Evolutionary conservation across 2,113 vertebrate species (phyloP).

Genomic region (Tachysurus fulvidraco): DNA sequence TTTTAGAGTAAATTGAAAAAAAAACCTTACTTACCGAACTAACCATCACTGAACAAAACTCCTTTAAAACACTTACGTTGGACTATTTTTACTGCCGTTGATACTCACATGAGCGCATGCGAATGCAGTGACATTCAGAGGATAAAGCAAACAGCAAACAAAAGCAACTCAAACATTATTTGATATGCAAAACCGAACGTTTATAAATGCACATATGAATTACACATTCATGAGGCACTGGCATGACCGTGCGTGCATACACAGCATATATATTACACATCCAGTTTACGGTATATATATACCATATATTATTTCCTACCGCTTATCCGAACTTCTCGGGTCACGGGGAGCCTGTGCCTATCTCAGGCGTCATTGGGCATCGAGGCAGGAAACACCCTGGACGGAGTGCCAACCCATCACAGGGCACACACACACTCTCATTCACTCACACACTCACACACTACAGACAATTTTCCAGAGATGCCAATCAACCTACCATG

Average conservation of each 20-base stretch:
- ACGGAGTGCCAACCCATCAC: no score
- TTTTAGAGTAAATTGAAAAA: background rate
- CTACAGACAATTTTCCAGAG: no score
- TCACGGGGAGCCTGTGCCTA: no score
- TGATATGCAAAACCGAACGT: conserved; percentile 20
- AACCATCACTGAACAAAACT: background rate
- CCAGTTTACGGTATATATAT: conserved; percentile 47
- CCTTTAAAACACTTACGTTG: background rate
- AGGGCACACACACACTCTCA: no score
- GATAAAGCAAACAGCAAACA: conserved; percentile 24
- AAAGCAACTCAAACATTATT: conserved; percentile 27
- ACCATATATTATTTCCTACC: no score
- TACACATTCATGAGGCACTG: conserved; percentile 60
- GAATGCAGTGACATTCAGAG: background rate
- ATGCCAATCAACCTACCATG: no score
- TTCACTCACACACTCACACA: no score
- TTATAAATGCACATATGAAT: conserved; percentile 52
- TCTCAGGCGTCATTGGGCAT: no score
- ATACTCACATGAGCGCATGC: background rate
- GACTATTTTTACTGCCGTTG: background rate
- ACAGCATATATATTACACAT: conserved; percentile 55
- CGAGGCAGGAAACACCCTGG: no score
- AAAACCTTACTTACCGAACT: background rate
- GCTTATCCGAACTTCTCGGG: no score
- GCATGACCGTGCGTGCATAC: conserved; percentile 49